Conservation (phyloP, 1,140 invertebrate genomes). For the Brachionus angularis region DNA sequence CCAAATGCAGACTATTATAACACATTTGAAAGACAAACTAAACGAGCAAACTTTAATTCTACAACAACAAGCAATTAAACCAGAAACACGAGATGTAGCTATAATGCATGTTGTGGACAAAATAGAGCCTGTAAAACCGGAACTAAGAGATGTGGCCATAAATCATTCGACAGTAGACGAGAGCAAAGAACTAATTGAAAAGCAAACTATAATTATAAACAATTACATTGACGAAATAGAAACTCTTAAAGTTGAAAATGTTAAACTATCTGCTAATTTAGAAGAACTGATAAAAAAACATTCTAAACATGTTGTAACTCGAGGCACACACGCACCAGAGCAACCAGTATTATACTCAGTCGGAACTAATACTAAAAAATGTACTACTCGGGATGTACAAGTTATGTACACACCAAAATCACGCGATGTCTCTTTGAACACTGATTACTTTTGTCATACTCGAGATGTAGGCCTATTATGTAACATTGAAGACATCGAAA, state of each 20-base stretch:
- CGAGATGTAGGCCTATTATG: neutral
- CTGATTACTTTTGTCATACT: neutral
- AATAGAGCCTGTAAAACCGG: neutral
- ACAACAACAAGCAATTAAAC: neutral
- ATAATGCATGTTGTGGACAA: slow-evolving; percentile 39
- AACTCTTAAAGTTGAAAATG: slow-evolving; percentile 15
- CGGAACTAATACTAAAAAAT: slow-evolving; percentile 10
- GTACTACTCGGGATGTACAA: slow-evolving; percentile 14
- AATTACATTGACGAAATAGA: slow-evolving; percentile 30
- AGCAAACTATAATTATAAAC: neutral
- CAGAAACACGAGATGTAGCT: slow-evolving; percentile 26
- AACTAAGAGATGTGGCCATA: slow-evolving; percentile 37
- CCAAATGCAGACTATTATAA: slow-evolving; percentile 37
- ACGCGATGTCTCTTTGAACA: slow-evolving; percentile 28
- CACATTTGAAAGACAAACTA: slow-evolving; percentile 28
- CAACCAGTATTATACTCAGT: slow-evolving; percentile 15
- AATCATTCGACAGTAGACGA: slow-evolving; percentile 41
- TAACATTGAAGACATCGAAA: slow-evolving; percentile 6
- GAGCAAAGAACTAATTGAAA: neutral
- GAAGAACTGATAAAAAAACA: slow-evolving; percentile 33
- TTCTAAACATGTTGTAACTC: slow-evolving; percentile 39
- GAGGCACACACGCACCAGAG: slow-evolving; percentile 19
- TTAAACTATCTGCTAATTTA: neutral
- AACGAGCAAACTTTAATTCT: slow-evolving; percentile 41
- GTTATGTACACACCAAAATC: slow-evolving; percentile 42